A percentile compares a stretch with the other conserved stretches of the same genome.
These are phyloP conservation scores for Mionectes macconnelli DNA, from an alignment of 2,113 vertebrate genomes.

Conservation along the genomic window DNA sequence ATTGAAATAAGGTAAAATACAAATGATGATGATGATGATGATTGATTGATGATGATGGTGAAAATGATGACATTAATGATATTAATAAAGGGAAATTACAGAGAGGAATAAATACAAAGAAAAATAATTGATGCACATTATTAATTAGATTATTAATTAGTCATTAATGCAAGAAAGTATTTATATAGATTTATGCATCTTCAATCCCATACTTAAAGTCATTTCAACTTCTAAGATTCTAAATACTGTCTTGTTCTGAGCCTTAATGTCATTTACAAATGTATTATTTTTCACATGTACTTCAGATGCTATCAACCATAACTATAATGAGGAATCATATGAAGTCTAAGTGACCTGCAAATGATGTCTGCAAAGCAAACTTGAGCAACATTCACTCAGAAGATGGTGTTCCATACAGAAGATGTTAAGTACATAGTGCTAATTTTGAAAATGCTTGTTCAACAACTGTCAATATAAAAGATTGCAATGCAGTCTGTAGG, in stretches of 20 bases:
- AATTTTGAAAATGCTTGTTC: neutral
- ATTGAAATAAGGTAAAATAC: neutral
- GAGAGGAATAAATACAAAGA: neutral
- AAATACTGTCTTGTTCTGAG: neutral
- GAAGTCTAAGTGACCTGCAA: neutral
- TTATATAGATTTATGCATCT: neutral
- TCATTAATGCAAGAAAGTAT: neutral
- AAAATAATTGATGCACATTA: neutral
- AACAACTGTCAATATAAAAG: neutral
- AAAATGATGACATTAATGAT: neutral
- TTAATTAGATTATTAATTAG: neutral
- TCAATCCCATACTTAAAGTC: neutral
- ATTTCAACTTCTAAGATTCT: neutral
- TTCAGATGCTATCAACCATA: neutral
- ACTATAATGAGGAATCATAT: neutral
- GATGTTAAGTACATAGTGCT: neutral
- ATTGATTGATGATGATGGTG: too few species aligned
- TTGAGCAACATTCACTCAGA: neutral
- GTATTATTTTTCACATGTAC: neutral
- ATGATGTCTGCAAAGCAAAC: neutral
- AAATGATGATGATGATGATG: neutral
- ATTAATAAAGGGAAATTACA: neutral
- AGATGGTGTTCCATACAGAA: fast-evolving
- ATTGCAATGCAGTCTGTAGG: neutral
- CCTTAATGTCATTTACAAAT: neutral